A percentile compares a stretch with the other conserved stretches of the same genome.
Conservation (phyloP, 2,888 invertebrate genomes). For the Calameuta pallipes region DNA sequence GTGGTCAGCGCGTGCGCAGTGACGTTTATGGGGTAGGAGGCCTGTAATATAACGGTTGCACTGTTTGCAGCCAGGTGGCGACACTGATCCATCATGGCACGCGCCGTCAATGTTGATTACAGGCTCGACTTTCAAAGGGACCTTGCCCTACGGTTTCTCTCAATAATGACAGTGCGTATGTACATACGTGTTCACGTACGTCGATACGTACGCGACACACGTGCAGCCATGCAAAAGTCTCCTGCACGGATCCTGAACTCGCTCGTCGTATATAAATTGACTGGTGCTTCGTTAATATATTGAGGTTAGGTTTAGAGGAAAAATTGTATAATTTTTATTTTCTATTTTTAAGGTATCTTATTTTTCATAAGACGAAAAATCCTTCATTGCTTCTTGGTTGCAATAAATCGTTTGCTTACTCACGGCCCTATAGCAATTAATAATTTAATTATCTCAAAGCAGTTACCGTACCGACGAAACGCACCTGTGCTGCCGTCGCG, state of each 20-base stretch:
- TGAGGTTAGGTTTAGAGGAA: not conserved
- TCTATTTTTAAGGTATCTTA: not conserved
- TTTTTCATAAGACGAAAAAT: conserved; percentile 4
- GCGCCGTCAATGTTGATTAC: conserved; percentile 35
- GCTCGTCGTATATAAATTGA: not conserved
- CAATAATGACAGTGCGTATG: not conserved
- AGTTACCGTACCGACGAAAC: not conserved
- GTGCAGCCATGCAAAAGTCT: not conserved
- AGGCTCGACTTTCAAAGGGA: conserved; percentile 16
- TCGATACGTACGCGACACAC: not conserved
- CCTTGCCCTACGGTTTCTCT: not conserved
- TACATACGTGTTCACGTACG: not conserved
- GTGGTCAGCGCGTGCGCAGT: not conserved
- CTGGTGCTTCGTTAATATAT: too few species aligned
- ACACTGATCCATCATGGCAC: conserved; percentile 36
- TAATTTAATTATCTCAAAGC: conserved; percentile 6
- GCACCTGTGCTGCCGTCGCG: conserved; percentile 5
- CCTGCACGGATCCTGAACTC: not conserved
- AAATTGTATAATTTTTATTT: not conserved
- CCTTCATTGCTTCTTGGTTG: not conserved
- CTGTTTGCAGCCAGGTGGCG: conserved; percentile 34
- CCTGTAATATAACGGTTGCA: conserved; percentile 26
- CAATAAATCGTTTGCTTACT: not conserved
- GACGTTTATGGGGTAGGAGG: conserved; percentile 19
- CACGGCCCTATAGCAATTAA: not conserved